phyloP scores from a whole-genome alignment of 2,113 vertebrate genomes.

The Cavia porcellus region DNA sequence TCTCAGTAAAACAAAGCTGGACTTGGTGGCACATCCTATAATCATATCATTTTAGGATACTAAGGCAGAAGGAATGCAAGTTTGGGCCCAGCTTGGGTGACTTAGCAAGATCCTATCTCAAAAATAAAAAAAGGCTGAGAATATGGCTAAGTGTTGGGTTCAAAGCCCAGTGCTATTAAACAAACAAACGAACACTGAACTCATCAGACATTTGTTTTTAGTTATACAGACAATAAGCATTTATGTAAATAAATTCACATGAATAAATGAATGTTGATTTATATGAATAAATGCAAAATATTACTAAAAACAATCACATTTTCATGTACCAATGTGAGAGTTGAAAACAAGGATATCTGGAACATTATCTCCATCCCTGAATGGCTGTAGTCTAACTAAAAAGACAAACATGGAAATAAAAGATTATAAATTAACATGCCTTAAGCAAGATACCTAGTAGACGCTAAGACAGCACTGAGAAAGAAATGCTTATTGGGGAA shows the following conservation, averaged over 20 bases:
- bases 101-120: background rate
- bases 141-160: background rate
- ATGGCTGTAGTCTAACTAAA: background rate
- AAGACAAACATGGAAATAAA: constrained; percentile 21
- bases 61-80: too few relatives aligned
- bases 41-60: too few relatives aligned
- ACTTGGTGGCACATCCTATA: too few relatives aligned
- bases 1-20: background rate
- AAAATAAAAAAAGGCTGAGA: background rate
- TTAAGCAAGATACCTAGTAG: background rate
- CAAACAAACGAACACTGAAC: background rate
- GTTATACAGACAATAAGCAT: constrained; percentile 22
- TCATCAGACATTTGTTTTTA: constrained; percentile 1
- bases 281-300: background rate
- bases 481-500: background rate
- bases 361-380: background rate
- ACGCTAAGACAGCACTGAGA: background rate
- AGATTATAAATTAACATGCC: background rate
- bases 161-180: background rate
- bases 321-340: background rate
- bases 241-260: background rate
- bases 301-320: background rate
- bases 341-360: background rate
- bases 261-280: background rate
- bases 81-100: too few relatives aligned